These are phyloP conservation scores for Microcebus griseorufus DNA, from an alignment of 2,113 vertebrate species.

Conservation along the genomic window DNA sequence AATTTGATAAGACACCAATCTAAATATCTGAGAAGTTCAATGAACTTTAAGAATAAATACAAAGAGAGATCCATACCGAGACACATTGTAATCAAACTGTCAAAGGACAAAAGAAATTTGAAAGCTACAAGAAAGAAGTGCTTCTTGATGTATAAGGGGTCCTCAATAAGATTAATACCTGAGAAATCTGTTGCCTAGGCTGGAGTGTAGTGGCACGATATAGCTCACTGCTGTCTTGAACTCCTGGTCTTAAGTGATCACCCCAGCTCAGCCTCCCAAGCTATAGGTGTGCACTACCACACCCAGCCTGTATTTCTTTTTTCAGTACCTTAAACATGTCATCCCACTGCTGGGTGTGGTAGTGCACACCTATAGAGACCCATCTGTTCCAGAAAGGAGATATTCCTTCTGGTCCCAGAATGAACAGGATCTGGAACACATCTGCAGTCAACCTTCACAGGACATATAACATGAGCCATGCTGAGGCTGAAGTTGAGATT, in stretches of 20 bases:
- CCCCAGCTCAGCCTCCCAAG: too few species aligned
- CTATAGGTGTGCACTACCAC: too few species aligned
- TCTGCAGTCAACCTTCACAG: neutral
- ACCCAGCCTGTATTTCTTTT: too few species aligned
- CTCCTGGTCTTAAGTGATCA: too few species aligned
- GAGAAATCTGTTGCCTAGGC: neutral
- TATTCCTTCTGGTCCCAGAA: neutral
- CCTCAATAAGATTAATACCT: neutral
- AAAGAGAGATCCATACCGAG: neutral
- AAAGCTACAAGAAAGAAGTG: neutral
- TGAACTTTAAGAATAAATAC: neutral
- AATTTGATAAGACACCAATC: neutral
- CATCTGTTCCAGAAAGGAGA: neutral
- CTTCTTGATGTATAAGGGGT: neutral
- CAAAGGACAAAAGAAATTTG: neutral
- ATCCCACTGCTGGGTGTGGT: too few species aligned
- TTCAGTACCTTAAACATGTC: too few species aligned
- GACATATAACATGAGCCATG: neutral
- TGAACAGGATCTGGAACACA: neutral
- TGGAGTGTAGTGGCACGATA: too few species aligned
- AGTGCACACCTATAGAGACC: neutral
- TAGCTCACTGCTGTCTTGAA: too few species aligned
- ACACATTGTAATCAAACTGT: neutral
- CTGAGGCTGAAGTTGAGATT: neutral
- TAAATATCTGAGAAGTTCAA: neutral